Evolutionary conservation across 53 echinoderm and acorn worm genomes (phyloP), one percentile per base, ranked within the genome.

Genomic region (Temnopleurus reevesii): DNA sequence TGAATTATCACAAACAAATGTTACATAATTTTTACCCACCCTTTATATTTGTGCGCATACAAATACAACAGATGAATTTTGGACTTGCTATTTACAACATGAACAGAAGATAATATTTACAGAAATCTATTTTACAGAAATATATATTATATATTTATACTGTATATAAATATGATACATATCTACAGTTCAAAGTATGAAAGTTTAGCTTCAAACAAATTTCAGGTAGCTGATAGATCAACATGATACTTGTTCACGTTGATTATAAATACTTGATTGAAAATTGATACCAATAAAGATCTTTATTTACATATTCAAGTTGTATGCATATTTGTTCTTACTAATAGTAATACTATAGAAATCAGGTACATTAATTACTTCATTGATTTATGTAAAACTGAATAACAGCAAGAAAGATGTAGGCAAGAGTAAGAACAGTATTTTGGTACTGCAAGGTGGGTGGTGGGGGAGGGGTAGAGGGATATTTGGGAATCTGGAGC

Each of bases 191-290:
- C n/a, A 19, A 63, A 63, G 41, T 59, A 84, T 15, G 57, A 58
- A 84, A 58, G 13, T 3, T 25, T 82, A 55, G 34, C 35, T 54
- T 41, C 83, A 55, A 57, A 84, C 59, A 84, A 34, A 57, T 58
- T 41, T 55, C 58, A 84, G 59, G 25, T 84, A 84, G 41, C 28
- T 84, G 56, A 8, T 21, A 41, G n/a, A 84, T 53, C 57, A 57
- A 1, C 9, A 51, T 29, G 15, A 31, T 9, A 53, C 28, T 4
- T 81, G 10, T 5, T 83, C 25, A 8, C 55, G 38, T 41, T 21
- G 21, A 41, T 71, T 21, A 71, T 71, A 17, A 41, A 41, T 23
- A 63, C 63, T 34, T 34, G 34, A 38, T n/a, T 71, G 8, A n/a
- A 10, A 41, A 3, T 38, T 41, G 7, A 41, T 63, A 10, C n/a